Evolutionary conservation across 2,888 invertebrate genomes (phyloP).

Genomic region (Macrophya alboannulata): DNA sequence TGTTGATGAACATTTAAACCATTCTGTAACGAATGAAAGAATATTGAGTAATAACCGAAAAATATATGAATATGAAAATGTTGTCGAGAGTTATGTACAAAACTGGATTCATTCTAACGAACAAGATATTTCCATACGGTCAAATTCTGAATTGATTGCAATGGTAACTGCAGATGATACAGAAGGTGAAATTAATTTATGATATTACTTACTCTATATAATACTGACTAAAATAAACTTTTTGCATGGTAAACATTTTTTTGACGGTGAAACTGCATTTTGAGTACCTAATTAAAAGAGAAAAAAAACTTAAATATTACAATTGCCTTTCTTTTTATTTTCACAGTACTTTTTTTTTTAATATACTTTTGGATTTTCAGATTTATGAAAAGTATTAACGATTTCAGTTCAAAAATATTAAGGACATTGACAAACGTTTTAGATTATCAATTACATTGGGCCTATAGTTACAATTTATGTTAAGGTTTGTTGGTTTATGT

Average conservation of each 20-base stretch:
- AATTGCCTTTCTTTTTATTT: neutral
- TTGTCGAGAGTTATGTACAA: neutral
- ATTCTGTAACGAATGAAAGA: neutral
- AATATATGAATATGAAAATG: conserved; percentile 2
- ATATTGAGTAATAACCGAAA: neutral
- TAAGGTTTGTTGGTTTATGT: neutral
- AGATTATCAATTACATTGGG: neutral
- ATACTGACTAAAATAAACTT: neutral
- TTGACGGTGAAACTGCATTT: neutral
- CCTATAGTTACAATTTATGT: neutral
- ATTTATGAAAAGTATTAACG: conserved; percentile 1
- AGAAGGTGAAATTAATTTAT: conserved; percentile 8
- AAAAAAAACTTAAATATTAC: neutral
- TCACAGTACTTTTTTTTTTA: conserved; percentile 6
- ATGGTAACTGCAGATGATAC: conserved; percentile 8
- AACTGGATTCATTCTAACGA: conserved; percentile 18
- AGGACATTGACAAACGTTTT: neutral
- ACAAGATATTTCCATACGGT: neutral
- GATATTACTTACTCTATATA: neutral
- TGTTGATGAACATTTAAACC: neutral
- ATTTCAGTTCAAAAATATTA: no score
- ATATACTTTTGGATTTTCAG: neutral
- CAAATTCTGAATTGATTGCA: conserved; percentile 3
- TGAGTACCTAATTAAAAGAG: neutral
- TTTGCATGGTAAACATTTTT: neutral